Evolutionary conservation across 2,888 invertebrate genomes (phyloP).

Genomic region (Clusia tigrina): DNA sequence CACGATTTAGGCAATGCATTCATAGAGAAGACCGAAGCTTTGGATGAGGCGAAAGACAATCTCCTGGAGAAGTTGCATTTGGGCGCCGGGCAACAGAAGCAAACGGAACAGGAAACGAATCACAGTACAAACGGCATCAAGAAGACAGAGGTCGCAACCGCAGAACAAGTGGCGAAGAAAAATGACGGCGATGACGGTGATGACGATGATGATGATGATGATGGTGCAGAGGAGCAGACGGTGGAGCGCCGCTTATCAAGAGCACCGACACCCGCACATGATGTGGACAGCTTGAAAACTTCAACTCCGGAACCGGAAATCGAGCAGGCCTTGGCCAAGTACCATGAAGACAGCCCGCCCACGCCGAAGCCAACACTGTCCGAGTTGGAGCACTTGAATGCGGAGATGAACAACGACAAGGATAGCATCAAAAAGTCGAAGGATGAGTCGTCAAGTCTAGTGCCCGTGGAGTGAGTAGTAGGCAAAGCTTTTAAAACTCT

Average conservation of each 20-base stretch:
- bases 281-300: constrained; percentile 60
- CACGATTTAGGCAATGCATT: constrained; percentile 51
- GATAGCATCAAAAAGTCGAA: background rate
- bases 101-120: background rate
- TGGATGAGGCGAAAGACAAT: constrained; percentile 52
- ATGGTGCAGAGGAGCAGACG: background rate
- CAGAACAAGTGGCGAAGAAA: constrained; percentile 7
- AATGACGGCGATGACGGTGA: constrained; percentile 16
- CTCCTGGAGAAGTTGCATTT: constrained; percentile 53
- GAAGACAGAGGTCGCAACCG: background rate
- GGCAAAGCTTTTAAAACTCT: background rate
- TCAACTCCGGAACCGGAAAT: constrained; percentile 63
- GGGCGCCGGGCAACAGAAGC: constrained; percentile 26
- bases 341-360: constrained; percentile 46
- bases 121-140: background rate
- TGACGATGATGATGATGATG: background rate
- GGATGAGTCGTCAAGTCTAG: background rate
- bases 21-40: constrained; percentile 47
- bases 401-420: constrained; percentile 24
- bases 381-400: constrained; percentile 52
- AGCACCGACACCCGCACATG: constrained; percentile 45
- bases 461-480: constrained; percentile 35
- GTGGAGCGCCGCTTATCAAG: constrained; percentile 29
- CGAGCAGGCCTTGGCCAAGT: constrained; percentile 57
- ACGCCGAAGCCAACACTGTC: constrained; percentile 59